Conservation (phyloP, 2,888 invertebrate genomes). For the Drosophila fulvimacula region DNA sequence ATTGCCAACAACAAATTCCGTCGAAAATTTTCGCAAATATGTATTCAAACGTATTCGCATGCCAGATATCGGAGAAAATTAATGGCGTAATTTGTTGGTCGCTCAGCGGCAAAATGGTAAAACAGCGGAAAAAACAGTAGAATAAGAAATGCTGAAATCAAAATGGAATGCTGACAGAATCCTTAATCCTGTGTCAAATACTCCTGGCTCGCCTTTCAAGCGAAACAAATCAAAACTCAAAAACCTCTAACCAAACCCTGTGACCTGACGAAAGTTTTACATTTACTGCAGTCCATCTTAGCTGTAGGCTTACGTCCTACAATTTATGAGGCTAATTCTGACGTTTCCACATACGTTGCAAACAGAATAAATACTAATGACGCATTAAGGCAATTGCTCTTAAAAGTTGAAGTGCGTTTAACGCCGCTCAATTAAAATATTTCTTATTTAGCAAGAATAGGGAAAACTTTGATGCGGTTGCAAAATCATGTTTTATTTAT, state of each 20-base stretch:
- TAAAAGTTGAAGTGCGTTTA: constrained; percentile 1
- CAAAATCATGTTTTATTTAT: constrained; percentile 17
- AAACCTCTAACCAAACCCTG: too few relatives aligned
- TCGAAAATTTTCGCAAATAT: constrained; percentile 45
- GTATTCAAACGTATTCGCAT: constrained; percentile 56
- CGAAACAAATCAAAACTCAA: not conserved
- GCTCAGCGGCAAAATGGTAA: constrained; percentile 38
- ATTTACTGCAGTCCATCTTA: not conserved
- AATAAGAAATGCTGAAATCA: constrained; percentile 3
- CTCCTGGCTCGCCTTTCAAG: not conserved
- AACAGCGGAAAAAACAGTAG: not conserved
- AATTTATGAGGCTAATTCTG: not conserved
- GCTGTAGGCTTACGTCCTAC: not conserved
- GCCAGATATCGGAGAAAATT: constrained; percentile 60
- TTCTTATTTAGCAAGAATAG: not conserved
- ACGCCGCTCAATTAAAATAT: constrained; percentile 30
- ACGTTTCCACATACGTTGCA: too few relatives aligned
- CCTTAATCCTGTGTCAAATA: not conserved
- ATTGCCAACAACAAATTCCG: constrained; percentile 47
- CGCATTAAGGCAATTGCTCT: not conserved
- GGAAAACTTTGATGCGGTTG: constrained; percentile 20
- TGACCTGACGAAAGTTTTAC: not conserved
- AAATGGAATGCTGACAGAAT: constrained; percentile 14
- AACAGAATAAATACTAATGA: not conserved
- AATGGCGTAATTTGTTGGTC: constrained; percentile 72